Conservation (phyloP, 2,797 vertebrate species). For the Lepilemur septentrionalis region DNA sequence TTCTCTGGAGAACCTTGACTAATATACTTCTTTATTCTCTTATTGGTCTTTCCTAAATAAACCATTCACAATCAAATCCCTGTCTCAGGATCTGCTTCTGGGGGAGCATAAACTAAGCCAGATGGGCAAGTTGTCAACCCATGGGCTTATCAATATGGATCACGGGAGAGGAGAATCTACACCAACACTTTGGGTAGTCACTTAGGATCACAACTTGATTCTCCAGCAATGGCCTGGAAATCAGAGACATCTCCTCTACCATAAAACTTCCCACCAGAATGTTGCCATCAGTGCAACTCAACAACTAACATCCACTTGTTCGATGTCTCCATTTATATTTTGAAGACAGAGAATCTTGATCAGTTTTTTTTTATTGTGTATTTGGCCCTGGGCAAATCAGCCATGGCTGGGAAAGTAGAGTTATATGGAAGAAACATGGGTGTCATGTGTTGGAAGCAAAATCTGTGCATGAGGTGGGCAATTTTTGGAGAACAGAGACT, state of each 20-base stretch:
- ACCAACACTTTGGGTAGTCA: not conserved
- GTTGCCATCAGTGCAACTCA: not conserved
- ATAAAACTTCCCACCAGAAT: not conserved
- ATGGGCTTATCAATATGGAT: not conserved
- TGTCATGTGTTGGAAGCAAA: not conserved
- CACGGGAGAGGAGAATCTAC: not conserved
- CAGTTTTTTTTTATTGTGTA: not conserved
- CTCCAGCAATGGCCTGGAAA: not conserved
- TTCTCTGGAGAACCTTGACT: not conserved
- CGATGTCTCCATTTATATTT: constrained; percentile 28
- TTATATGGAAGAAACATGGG: not conserved
- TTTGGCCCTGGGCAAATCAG: not conserved
- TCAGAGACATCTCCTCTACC: not conserved
- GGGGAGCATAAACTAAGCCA: not conserved
- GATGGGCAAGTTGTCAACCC: not conserved
- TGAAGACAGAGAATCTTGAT: not conserved
- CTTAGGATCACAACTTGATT: not conserved
- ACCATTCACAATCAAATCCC: not conserved
- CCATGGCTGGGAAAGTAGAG: not conserved
- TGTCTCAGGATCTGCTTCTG: not conserved
- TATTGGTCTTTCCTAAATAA: constrained; percentile 7
- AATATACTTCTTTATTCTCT: not conserved
- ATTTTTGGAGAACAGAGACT: not conserved
- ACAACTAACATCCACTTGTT: not conserved
- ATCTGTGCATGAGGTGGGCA: not conserved